These are phyloP conservation scores for Calliopsis andreniformis DNA, from an alignment of 1,140 invertebrate genomes.

Conservation along the genomic window DNA sequence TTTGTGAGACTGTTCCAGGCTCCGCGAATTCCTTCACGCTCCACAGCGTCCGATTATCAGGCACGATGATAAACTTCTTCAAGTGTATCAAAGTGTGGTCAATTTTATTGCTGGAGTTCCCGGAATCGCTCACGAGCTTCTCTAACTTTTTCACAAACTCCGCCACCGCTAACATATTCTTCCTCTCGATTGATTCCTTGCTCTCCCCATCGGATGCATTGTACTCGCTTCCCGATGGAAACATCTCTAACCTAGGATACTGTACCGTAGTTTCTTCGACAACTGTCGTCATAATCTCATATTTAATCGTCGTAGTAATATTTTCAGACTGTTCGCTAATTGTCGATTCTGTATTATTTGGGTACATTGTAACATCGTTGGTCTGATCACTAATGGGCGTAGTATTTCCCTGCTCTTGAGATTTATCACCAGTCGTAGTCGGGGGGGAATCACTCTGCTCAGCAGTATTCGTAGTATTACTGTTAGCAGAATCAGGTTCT, in stretches of 20 bases:
- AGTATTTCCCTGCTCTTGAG: too few species aligned
- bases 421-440: too few species aligned
- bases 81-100: conserved; percentile 36
- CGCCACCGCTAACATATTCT: conserved; percentile 46
- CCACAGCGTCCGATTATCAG: conserved; percentile 29
- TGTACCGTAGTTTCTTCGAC: background rate
- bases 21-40: conserved; percentile 7
- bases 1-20: background rate
- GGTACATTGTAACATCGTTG: too few species aligned
- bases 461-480: too few species aligned
- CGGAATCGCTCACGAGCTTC: conserved; percentile 24
- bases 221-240: background rate
- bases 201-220: background rate
- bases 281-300: too few species aligned
- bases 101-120: background rate
- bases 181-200: conserved; percentile 20
- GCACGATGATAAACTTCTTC: conserved; percentile 47
- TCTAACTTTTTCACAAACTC: conserved; percentile 49
- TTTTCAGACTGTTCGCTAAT: background rate
- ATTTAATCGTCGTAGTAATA: background rate
- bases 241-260: background rate
- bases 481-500: too few species aligned
- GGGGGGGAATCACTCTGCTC: too few species aligned
- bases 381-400: background rate
- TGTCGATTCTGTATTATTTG: background rate